Conservation (phyloP, 2,113 vertebrate genomes). For the Neolamprologus variostigma region DNA sequence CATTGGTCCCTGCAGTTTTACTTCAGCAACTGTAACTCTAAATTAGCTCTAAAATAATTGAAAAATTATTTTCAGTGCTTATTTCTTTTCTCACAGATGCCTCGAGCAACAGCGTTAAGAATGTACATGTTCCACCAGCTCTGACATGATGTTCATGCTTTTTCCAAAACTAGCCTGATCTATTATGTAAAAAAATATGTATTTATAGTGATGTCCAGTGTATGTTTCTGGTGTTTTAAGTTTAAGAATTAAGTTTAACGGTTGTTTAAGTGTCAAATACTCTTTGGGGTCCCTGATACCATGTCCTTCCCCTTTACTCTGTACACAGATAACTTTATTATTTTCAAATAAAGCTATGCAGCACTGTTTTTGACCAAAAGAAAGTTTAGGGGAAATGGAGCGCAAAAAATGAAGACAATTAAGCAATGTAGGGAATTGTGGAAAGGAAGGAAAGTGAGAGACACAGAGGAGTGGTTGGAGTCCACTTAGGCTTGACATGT, state of each 20-base stretch:
- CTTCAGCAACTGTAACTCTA: not conserved
- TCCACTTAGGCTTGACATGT: slow-evolving; percentile 4
- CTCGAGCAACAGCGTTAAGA: not conserved
- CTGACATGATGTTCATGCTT: not conserved
- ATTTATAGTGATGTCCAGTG: not conserved
- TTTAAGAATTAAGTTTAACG: not conserved
- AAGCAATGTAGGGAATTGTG: not conserved
- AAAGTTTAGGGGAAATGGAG: not conserved
- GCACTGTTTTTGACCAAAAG: not conserved
- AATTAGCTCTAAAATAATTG: not conserved
- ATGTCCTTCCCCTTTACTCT: not conserved
- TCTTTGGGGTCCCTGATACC: not conserved
- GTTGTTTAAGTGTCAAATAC: not conserved
- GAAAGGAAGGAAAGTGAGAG: not conserved
- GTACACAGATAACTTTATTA: not conserved
- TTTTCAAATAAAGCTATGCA: not conserved
- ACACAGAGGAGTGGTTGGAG: not conserved
- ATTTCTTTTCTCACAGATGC: not conserved
- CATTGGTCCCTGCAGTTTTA: not conserved
- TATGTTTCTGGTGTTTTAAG: not conserved
- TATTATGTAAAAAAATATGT: not conserved
- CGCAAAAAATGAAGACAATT: not conserved
- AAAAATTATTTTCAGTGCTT: not conserved
- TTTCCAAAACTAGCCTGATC: not conserved
- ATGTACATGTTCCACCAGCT: not conserved